These are phyloP conservation scores for Apamea crenata DNA, from an alignment of 2,888 invertebrate species.

Conservation along the genomic window DNA sequence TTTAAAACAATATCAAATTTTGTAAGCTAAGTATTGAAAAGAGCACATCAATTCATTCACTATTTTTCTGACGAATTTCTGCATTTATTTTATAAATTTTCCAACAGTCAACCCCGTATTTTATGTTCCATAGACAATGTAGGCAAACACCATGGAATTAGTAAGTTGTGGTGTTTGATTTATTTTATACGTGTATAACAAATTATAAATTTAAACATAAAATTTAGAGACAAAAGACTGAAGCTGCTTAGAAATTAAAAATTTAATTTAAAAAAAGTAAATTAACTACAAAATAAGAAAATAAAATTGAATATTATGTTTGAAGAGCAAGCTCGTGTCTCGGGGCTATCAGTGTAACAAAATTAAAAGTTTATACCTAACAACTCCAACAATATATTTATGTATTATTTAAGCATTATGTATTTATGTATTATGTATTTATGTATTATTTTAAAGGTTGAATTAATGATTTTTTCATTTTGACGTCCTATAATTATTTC, in stretches of 20 bases:
- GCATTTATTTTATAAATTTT: conserved; percentile 63
- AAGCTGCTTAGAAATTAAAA: too few species aligned
- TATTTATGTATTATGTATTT: too few species aligned
- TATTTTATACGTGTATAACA: not conserved
- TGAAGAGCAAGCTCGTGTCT: too few species aligned
- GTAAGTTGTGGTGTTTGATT: not conserved
- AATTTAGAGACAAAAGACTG: too few species aligned
- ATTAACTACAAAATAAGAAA: not conserved
- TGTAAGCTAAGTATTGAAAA: conserved; percentile 47
- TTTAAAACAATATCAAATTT: conserved; percentile 54
- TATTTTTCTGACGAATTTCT: conserved; percentile 63
- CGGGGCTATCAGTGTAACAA: too few species aligned
- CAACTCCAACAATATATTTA: too few species aligned
- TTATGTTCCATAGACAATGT: conserved; percentile 34
- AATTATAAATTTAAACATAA: not conserved
- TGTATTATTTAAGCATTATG: too few species aligned
- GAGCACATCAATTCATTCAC: conserved; percentile 59
- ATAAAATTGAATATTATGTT: too few species aligned
- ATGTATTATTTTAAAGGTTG: too few species aligned
- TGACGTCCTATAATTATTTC: too few species aligned
- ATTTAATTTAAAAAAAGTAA: not conserved
- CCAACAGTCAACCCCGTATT: conserved; percentile 62
- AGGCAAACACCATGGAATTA: not conserved
- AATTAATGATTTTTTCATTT: too few species aligned
- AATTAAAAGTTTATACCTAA: too few species aligned